Evolutionary conservation across 2,113 vertebrate species (phyloP), one percentile per base, ranked within the genome.

Genomic region (Physeter macrocephalus): DNA sequence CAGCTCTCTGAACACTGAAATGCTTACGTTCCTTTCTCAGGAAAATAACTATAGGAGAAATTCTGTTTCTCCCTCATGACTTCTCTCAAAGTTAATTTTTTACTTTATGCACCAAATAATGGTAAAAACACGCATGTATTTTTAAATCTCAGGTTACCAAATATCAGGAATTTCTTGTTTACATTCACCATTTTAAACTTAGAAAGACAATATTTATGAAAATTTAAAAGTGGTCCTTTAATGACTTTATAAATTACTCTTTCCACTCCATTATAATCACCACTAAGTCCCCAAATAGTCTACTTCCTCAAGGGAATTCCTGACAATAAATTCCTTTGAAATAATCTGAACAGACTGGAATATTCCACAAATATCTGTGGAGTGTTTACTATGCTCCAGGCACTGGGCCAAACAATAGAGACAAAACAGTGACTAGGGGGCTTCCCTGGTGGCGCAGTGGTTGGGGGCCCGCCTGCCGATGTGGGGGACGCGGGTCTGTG

Each of bases 51-150:
- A 31, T 29, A 23, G 8, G 29, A 67, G 3, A 92, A 77, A 90
- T 86, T 86, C 67, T 96, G 5, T 84, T 92, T 77, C 21, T 41
- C 17, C 1, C 21, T 87, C 21, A 81, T 49, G n/a, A 43, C 15
- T 91, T 88, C 6, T 83, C 49, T 85, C 59, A 91, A 90, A 90
- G 52, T 72, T 93, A 59, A 80, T 92, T 81, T 31, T 96, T 88
- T 75, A 54, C 39, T 49, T 54, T 57, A 36, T 57, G 46, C 21
- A 78, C 43, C 29, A 74, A 74, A 11, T 72, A 49, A 57, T 64
- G 89, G 39, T 94, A 78, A 64, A 54, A 78, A 72, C 17, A 66
- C 18, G 9, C 25, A 69, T 66, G 5, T 27, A 71, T 54, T 89
- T 93, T 88, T 34, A 90, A 93, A 62, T 54, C 8, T 71, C 15